Conservation (phyloP, 2,113 vertebrate species). For the Atractosteus spatula region DNA sequence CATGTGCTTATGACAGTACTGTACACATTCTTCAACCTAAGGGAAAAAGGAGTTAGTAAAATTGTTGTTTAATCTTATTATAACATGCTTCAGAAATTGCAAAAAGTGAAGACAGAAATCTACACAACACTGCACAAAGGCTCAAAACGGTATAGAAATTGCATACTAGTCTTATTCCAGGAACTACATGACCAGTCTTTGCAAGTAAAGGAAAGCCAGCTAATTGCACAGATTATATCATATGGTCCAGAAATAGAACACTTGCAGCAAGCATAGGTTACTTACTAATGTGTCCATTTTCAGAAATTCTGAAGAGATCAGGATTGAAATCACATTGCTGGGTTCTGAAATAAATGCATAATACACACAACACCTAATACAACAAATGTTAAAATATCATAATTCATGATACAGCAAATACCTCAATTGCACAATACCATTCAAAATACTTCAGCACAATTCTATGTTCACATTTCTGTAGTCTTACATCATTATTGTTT, state of each 20-base stretch:
- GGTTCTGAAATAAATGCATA: conserved; percentile 83
- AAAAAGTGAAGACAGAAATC: too few relatives aligned
- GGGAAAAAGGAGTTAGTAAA: neutral
- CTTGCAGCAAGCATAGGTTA: conserved; percentile 41
- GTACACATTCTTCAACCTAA: conserved; percentile 92
- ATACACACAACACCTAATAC: conserved; percentile 38
- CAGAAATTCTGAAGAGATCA: conserved; percentile 98
- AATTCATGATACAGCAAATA: conserved; percentile 15
- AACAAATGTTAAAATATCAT: conserved; percentile 33
- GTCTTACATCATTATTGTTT: neutral
- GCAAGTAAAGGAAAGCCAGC: conserved; percentile 21
- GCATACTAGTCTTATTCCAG: neutral
- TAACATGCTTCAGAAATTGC: too few relatives aligned
- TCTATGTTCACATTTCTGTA: too few relatives aligned
- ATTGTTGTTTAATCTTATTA: too few relatives aligned
- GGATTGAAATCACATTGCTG: conserved; percentile 98
- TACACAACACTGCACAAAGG: too few relatives aligned
- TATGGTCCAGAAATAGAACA: neutral
- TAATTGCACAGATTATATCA: conserved; percentile 36
- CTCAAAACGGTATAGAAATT: too few relatives aligned
- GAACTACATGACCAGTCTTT: conserved; percentile 32
- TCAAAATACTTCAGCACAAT: neutral
- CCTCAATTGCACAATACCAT: neutral
- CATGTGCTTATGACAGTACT: conserved; percentile 94
- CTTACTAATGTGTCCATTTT: conserved; percentile 99